A percentile compares a stretch with the other conserved stretches of the same genome.
These are phyloP conservation scores for Calidris pugnax DNA, from an alignment of 2,113 vertebrate species.

Conservation along the genomic window DNA sequence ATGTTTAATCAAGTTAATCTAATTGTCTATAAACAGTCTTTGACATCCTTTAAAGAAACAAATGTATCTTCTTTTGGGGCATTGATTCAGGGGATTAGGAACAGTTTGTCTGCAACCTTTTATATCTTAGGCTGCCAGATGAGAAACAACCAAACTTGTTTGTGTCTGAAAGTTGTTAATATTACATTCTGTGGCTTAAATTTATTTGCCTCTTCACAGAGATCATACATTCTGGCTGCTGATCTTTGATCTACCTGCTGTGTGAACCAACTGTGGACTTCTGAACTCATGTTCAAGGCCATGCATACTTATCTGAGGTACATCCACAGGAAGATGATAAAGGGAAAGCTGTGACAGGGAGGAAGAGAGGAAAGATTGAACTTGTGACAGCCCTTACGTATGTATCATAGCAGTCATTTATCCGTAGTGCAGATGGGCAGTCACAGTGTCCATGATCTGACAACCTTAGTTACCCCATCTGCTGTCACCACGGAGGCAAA, in stretches of 20 bases:
- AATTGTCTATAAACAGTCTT: constrained; percentile 25
- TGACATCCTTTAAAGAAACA: background rate
- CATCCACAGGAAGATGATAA: background rate
- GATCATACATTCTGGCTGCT: background rate
- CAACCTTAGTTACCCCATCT: background rate
- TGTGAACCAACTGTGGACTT: background rate
- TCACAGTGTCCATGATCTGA: background rate
- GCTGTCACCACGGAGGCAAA: background rate
- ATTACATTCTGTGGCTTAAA: background rate
- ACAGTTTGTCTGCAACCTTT: background rate
- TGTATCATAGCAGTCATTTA: background rate
- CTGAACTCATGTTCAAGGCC: background rate
- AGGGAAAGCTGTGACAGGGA: background rate
- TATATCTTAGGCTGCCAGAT: background rate
- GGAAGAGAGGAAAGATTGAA: background rate
- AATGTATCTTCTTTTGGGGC: background rate
- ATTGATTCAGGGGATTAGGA: background rate
- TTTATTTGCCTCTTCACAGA: background rate
- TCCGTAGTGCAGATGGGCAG: background rate
- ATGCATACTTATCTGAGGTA: background rate
- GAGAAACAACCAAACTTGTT: background rate
- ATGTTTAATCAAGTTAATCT: constrained; percentile 8
- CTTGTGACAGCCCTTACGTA: rapidly evolving
- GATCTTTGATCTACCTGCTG: background rate
- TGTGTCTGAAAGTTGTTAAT: background rate